A percentile compares a stretch with the other conserved stretches of the same genome.
Evolutionary conservation across 2,797 vertebrate species (phyloP).

Genomic region (Oreochromis grahami): DNA sequence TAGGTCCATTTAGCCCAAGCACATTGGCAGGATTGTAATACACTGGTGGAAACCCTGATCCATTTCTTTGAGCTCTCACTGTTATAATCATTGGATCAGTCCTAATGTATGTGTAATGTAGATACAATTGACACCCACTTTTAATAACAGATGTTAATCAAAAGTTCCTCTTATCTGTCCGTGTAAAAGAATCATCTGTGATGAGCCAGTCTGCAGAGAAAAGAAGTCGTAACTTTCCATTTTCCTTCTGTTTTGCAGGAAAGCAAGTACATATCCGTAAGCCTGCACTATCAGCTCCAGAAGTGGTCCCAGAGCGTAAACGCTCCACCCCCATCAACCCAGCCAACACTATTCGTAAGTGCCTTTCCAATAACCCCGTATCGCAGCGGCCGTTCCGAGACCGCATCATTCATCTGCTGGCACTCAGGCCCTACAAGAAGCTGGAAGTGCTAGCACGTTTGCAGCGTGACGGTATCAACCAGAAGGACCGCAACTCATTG

Average conservation of each 20-base stretch:
- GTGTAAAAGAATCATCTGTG: background rate
- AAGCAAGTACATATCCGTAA: constrained; percentile 85
- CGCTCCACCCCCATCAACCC: constrained; percentile 88
- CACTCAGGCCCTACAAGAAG: constrained; percentile 88
- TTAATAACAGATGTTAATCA: background rate
- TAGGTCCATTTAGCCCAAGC: background rate
- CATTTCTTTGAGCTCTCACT: background rate
- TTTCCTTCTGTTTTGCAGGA: constrained; percentile 62
- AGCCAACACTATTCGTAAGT: constrained; percentile 83
- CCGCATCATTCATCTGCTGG: constrained; percentile 88
- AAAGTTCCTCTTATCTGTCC: background rate
- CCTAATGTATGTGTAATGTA: background rate
- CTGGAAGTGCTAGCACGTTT: constrained; percentile 87
- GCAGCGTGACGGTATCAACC: constrained; percentile 88
- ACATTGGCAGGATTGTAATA: background rate
- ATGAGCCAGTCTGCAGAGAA: background rate
- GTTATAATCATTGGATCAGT: background rate
- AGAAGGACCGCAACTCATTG: constrained; percentile 88
- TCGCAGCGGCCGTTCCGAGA: constrained; percentile 84
- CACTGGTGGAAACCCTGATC: background rate
- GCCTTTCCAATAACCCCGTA: constrained; percentile 77
- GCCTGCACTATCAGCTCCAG: constrained; percentile 74
- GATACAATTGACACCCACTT: background rate
- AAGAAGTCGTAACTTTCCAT: background rate
- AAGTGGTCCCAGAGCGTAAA: constrained; percentile 85